phyloP scores from a whole-genome alignment of 92 coral and sea anemone genomes.

The Montipora capitata region DNA sequence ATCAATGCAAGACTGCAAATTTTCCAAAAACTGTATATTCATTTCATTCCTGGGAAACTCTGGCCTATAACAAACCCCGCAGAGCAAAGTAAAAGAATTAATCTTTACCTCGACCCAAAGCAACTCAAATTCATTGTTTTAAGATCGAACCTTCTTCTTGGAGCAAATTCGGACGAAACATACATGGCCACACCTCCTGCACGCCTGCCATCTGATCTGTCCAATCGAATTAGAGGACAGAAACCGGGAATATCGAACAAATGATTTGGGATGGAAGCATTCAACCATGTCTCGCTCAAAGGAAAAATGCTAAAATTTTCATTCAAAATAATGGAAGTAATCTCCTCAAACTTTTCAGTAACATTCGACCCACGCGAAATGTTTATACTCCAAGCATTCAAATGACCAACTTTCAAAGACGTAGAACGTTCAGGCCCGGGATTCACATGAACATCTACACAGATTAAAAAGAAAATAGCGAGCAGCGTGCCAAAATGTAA shows the following conservation, averaged over 20 bases:
- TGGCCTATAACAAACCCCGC: slow-evolving; percentile 50
- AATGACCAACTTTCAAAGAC: slow-evolving; percentile 49
- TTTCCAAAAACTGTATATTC: slow-evolving; percentile 34
- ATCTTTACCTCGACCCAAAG: slow-evolving; percentile 54
- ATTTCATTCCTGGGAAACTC: slow-evolving; percentile 3
- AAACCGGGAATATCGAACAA: slow-evolving; percentile 52
- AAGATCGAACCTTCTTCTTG: slow-evolving; percentile 42
- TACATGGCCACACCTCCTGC: slow-evolving; percentile 63
- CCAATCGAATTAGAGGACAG: slow-evolving; percentile 47
- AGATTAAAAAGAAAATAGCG: slow-evolving; percentile 51
- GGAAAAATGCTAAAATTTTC: slow-evolving; percentile 45
- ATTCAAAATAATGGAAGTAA: no score
- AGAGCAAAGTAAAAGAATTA: slow-evolving; percentile 24
- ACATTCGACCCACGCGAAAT: no score
- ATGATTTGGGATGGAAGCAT: slow-evolving; percentile 38
- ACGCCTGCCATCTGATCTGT: slow-evolving; percentile 53
- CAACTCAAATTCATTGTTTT: slow-evolving; percentile 51
- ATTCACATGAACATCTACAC: slow-evolving; percentile 39
- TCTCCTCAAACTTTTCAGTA: no score
- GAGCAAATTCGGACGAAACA: slow-evolving; percentile 38
- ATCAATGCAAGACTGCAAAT: slow-evolving; percentile 40
- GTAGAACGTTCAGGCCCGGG: slow-evolving; percentile 33
- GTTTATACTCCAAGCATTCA: no score
- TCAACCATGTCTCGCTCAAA: slow-evolving; percentile 50
- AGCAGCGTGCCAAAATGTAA: slow-evolving; percentile 40